A percentile compares a stretch with the other conserved stretches of the same genome.
phyloP scores from a whole-genome alignment of 1,140 invertebrate species.

The Teleogryllus occipitalis region DNA sequence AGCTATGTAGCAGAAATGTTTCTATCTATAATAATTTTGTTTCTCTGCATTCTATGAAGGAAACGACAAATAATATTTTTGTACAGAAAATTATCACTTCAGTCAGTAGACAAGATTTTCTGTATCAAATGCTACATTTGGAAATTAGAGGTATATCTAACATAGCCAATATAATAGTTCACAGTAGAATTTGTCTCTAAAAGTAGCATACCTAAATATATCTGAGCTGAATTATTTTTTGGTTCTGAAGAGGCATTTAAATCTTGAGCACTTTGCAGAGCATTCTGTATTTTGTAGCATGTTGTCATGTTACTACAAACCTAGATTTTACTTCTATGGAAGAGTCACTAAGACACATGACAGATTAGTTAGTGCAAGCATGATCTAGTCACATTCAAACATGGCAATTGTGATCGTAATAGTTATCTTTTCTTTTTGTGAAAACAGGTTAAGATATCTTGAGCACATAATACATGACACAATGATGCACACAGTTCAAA shows the following conservation, averaged over 20 bases:
- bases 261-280: background rate
- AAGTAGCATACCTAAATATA: conserved; percentile 2
- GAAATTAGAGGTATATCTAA: background rate
- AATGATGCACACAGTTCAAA: background rate
- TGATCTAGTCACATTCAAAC: background rate
- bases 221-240: background rate
- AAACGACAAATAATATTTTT: too few relatives aligned
- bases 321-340: background rate
- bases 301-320: background rate
- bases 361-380: background rate
- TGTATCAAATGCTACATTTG: background rate
- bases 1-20: too few relatives aligned
- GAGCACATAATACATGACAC: background rate
- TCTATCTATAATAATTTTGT: too few relatives aligned
- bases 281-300: background rate
- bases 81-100: too few relatives aligned
- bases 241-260: background rate
- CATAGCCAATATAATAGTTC: background rate
- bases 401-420: background rate
- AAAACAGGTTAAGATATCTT: background rate
- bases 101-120: background rate
- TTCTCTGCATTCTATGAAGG: too few relatives aligned
- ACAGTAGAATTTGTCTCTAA: background rate
- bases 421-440: background rate
- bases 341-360: background rate